Conservation (phyloP, 2,113 vertebrate genomes). For the Todiramphus saurophagus region DNA sequence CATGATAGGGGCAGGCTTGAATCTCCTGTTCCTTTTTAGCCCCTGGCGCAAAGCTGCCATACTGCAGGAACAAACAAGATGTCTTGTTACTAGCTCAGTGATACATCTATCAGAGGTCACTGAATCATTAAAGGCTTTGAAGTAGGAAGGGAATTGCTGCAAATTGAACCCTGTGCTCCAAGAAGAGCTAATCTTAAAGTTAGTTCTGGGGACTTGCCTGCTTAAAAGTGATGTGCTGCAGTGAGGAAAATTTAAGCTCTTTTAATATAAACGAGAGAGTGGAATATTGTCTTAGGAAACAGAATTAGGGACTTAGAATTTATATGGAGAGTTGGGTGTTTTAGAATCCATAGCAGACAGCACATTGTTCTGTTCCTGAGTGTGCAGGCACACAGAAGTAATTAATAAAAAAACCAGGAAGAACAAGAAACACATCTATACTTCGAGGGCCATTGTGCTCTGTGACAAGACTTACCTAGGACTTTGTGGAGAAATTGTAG, state of each 20-base stretch:
- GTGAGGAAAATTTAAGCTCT: not conserved
- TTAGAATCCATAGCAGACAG: not conserved
- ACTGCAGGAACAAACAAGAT: not conserved
- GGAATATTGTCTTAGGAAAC: not conserved
- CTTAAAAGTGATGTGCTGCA: not conserved
- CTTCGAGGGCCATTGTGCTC: not conserved
- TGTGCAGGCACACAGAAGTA: not conserved
- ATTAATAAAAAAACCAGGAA: not conserved
- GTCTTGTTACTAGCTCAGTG: not conserved
- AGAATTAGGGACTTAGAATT: not conserved
- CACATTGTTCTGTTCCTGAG: not conserved
- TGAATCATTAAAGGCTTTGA: not conserved
- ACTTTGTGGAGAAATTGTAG: not conserved
- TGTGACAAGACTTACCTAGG: not conserved
- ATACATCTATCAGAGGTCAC: not conserved
- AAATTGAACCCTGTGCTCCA: not conserved
- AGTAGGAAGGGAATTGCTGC: not conserved
- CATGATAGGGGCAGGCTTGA: not conserved
- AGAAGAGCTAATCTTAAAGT: not conserved
- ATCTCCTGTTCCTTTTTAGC: not conserved
- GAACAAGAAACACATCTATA: not conserved
- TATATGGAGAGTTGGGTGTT: not conserved
- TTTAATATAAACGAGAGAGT: not conserved
- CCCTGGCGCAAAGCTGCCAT: not conserved
- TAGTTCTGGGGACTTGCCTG: not conserved